phyloP scores from a whole-genome alignment of 2,113 vertebrate species.

The Austrofundulus limnaeus region DNA sequence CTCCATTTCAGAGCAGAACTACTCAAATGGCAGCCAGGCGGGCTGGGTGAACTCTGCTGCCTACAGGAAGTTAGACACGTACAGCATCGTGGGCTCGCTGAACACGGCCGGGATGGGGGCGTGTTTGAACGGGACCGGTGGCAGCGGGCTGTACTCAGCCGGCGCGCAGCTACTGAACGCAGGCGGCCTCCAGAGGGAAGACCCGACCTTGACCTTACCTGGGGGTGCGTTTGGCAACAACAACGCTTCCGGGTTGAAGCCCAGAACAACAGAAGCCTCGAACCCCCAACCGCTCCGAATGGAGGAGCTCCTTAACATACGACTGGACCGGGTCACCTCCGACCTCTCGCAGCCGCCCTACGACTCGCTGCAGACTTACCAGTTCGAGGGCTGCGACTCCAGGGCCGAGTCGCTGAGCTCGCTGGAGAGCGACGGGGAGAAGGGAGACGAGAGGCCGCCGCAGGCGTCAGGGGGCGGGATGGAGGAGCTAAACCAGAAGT shows the following conservation, averaged over 20 bases:
- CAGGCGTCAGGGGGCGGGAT: conserved; percentile 49
- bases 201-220: conserved; percentile 55
- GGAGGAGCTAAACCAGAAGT: conserved; percentile 86
- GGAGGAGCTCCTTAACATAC: conserved; percentile 84
- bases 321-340: conserved; percentile 83
- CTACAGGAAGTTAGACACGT: conserved; percentile 51
- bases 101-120: conserved; percentile 57
- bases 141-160: conserved; percentile 42
- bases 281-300: conserved; percentile 73
- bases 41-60: conserved; percentile 3
- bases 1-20: conserved; percentile 60
- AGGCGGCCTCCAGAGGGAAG: conserved; percentile 60
- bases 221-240: conserved; percentile 42
- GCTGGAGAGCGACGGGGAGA: conserved; percentile 79
- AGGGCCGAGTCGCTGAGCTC: conserved; percentile 87
- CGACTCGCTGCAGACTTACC: conserved; percentile 89
- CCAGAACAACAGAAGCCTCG: neutral
- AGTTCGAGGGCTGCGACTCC: conserved; percentile 86
- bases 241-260: conserved; percentile 16
- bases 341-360: conserved; percentile 88
- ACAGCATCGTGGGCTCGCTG: conserved; percentile 73
- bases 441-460: conserved; percentile 29
- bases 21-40: conserved; percentile 36
- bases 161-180: conserved; percentile 58
- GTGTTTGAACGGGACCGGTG: conserved; percentile 35